A percentile compares a stretch with the other conserved stretches of the same genome.
phyloP scores from a whole-genome alignment of 2,888 invertebrate genomes.

The Pandemis heparana region DNA sequence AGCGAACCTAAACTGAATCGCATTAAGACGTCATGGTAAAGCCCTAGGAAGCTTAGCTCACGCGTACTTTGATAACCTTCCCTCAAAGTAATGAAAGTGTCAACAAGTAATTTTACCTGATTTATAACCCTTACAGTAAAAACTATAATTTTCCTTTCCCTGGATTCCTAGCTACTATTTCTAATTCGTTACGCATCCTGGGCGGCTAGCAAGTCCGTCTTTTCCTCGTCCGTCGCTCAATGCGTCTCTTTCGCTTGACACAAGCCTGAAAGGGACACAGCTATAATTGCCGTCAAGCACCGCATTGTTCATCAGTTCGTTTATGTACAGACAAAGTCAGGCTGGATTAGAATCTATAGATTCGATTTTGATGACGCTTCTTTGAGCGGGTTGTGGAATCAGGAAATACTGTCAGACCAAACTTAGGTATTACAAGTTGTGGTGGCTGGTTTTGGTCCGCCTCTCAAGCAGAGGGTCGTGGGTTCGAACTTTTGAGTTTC shows the following conservation, averaged over 20 bases:
- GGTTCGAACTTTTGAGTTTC: too few species aligned
- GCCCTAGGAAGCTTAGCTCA: too few species aligned
- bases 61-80: too few species aligned
- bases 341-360: conserved; percentile 24
- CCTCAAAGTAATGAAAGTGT: background rate
- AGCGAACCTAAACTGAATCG: too few species aligned
- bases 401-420: background rate
- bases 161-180: conserved; percentile 55
- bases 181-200: conserved; percentile 60
- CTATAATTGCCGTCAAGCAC: background rate
- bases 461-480: too few species aligned
- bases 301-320: background rate
- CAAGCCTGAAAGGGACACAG: background rate
- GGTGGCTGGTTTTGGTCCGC: too few species aligned
- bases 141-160: conserved; percentile 14
- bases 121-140: background rate
- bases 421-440: too few species aligned
- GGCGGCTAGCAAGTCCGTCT: conserved; percentile 47
- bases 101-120: background rate
- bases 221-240: background rate
- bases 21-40: too few species aligned
- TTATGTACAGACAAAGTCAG: background rate
- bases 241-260: background rate
- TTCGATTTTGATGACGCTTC: conserved; percentile 22
- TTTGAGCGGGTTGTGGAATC: background rate